Base-by-base conservation (phyloP, 2,797 vertebrate genomes). In the Chelmon rostratus region DNA sequence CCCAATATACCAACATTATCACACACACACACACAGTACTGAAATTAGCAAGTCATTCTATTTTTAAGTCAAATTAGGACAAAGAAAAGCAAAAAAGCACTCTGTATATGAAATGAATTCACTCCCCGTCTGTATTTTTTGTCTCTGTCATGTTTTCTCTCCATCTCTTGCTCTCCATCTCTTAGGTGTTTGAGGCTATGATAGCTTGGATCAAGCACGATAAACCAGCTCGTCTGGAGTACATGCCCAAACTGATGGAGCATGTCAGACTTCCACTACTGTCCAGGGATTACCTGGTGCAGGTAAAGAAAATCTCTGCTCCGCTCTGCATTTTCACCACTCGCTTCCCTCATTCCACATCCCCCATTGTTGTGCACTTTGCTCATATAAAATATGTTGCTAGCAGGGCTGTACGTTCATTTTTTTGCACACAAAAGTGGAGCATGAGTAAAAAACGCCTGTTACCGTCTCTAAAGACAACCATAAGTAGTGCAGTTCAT, bases 181-280 rank as follows among this genome's bases (percentile, higher is more conserved):
- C 23, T 37, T 71, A 99, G 98, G 98, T 99, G 42, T 99, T 99
- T 88, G 98, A 99, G 92, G 97, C 98, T 0, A 97, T 99, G 94
- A 96, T 99, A 75, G 87, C 96, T 1, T 99, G 98, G 98, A 98
- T 99, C 89, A 99, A 99, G 90, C 94, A 97, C 0, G 96, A 99
- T 84, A 96, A 98, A 81, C 96, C 97, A 5, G 93, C 96, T 49
- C 97, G 98, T 59, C 91, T 98, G 57, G 97, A 98, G 86, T 91
- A 96, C 94, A 99, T 99, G 98, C 96, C 98, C 59, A 97, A 96
- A 76, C 94, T 99, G 64, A 98, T 99, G 98, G 98, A 99, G 86
- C 97, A 99, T 0, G 98, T 99, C 78, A 95, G 98, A 57, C 96
- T 99, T 4, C 98, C 98, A 10, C 96, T 99, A 16, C 91, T 99